Evolutionary conservation across 2,888 invertebrate species (phyloP), one percentile per base, ranked within the genome.

Genomic region (Parnassius orleans): DNA sequence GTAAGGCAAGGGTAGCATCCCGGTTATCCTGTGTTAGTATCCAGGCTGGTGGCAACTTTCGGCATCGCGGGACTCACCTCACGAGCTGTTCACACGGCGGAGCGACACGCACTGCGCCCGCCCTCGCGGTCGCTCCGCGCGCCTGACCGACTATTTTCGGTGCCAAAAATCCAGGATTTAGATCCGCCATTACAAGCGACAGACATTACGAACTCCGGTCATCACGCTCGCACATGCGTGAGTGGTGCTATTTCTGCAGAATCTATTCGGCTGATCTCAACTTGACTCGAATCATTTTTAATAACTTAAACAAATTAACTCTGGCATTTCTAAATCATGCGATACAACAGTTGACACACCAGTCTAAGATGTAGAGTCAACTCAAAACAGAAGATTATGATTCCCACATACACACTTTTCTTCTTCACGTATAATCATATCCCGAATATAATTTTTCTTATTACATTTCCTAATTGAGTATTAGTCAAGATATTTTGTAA

Each of bases 31-130:
- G 65, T 61, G 67, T 69, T 65, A 70, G 84, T 85, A 85, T 83
- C 84, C 84, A 82, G 80, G 76, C 81, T 79, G 76, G 76, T 67
- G 69, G 69, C 68, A 69, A 70, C 73, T 72, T 69, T 71, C 72
- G 70, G 73, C 71, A 65, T 69, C 72, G 71, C 71, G 67, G 72
- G 86, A 90, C 90, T 90, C 90, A 88, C 83, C 86, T 85, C 81
- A 84, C 90, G 90, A 86, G 90, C 86, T 90, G 81, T 90, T 90
- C 86, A 85, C 83, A 87, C 90, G 91, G 91, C 91, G 91, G 91
- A 91, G 91, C 91, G 91, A 85, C 91, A 85, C 90, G 90, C 90
- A 91, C 90, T 90, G 90, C 85, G 80, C 82, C 84, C 83, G 82
- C 84, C 84, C 84, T 78, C 77, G 80, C 75, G 73, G 73, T 76